Base-by-base conservation (phyloP, 1,140 invertebrate genomes). In the Penaeus japonicus region DNA sequence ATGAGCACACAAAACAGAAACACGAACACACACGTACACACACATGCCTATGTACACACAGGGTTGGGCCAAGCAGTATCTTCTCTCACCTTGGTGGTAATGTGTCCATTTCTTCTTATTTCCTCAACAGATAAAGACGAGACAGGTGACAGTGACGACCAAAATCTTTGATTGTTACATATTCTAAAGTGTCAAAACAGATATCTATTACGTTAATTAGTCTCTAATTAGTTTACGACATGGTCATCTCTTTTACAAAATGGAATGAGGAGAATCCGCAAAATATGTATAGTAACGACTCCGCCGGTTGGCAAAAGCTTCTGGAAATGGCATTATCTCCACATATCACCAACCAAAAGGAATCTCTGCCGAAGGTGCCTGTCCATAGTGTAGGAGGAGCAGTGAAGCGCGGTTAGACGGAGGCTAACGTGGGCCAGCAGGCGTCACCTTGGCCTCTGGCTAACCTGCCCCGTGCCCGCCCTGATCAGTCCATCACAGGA, bases 71-170 rank as follows among this genome's bases (percentile, higher is more conserved):
- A 53, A 81, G 65, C 47, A 35, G 24, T 4, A n/a, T 75, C 22
- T 22, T 81, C 10, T 30, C 20, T 62, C 27, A 57, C 65, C 65
- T 47, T 78, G 55, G 47, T 47, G 27, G 32, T n/a, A 82, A 47
- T 39, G 54, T 78, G n/a, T 79, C 55, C 54, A 57, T 81, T 91
- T 90, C 92, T 93, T 91, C 90, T 91, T 95, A 95, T 87, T 94
- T 84, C 59, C 53, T 84, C 87, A 27, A 85, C 87, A 88, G 87
- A 88, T 88, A 88, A 89, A 89, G 83, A 89, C 97, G 96, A 97
- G 94, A 97, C 97, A 94, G 97, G 96, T 93, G 96, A 97, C 94
- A 97, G 96, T 94, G 96, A 97, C 94, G 97, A 96, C 93, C 96
- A 97, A 94, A 96, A 96, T 93, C 96, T 96, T 94, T 96, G 95